phyloP scores from a whole-genome alignment of 1,140 invertebrate genomes.

The Magallana angulata region DNA sequence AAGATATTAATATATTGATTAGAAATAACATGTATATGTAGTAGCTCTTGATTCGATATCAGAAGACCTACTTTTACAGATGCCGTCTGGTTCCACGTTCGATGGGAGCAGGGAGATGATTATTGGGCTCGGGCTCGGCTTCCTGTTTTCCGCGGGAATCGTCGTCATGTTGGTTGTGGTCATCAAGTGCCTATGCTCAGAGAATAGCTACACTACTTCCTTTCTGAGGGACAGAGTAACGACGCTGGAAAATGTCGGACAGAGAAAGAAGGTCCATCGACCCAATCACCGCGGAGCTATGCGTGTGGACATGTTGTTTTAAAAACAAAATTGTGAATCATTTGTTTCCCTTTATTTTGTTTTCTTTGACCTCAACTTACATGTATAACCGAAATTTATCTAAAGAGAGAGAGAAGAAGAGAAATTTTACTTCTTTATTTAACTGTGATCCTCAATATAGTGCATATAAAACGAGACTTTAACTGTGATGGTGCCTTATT shows the following conservation, averaged over 20 bases:
- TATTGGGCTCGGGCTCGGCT: not conserved
- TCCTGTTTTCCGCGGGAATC: not conserved
- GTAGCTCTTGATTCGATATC: too few relatives aligned
- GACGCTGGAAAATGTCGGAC: not conserved
- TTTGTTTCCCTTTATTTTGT: too few relatives aligned
- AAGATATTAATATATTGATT: too few relatives aligned
- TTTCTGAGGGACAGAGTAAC: not conserved
- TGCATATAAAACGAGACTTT: too few relatives aligned
- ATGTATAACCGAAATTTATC: too few relatives aligned
- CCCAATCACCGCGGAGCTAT: not conserved
- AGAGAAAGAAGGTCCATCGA: not conserved
- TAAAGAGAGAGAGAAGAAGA: too few relatives aligned
- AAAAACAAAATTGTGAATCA: too few relatives aligned
- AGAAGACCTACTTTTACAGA: not conserved
- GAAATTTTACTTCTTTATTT: too few relatives aligned
- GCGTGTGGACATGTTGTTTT: constrained; percentile 12
- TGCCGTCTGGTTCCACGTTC: not conserved
- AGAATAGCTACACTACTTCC: not conserved
- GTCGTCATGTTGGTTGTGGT: not conserved
- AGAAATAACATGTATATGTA: too few relatives aligned
- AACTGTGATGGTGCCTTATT: too few relatives aligned
- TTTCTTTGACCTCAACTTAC: too few relatives aligned
- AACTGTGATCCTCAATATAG: too few relatives aligned
- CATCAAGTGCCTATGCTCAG: not conserved
- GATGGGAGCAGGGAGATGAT: not conserved